Evolutionary conservation across 1,140 invertebrate genomes (phyloP).

Genomic region (Drosophila equinoxialis): DNA sequence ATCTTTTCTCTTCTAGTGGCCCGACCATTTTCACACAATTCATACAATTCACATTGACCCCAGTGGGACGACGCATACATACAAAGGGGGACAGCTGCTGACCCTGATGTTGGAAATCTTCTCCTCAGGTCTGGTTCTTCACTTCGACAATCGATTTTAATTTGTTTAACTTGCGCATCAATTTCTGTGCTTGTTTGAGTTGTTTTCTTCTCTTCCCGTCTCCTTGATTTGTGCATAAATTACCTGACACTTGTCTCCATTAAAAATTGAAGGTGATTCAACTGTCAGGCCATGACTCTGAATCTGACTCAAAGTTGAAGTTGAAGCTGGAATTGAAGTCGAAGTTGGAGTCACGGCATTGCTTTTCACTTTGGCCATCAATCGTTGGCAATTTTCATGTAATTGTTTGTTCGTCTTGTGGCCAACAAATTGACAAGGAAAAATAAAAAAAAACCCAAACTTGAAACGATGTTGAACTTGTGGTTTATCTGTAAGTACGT

Average conservation of each 20-base stretch:
- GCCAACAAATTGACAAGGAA: constrained; percentile 61
- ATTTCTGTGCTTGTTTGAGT: constrained; percentile 73
- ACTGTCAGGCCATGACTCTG: constrained; percentile 66
- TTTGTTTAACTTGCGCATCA: constrained; percentile 82
- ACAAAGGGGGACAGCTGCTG: background rate
- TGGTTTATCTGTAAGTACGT: background rate
- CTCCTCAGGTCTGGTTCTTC: constrained; percentile 54
- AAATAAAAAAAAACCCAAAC: background rate
- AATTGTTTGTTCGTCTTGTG: constrained; percentile 69
- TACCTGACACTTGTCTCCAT: constrained; percentile 82
- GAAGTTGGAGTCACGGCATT: constrained; percentile 59
- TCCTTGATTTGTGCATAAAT: constrained; percentile 72
- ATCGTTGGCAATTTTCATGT: constrained; percentile 78
- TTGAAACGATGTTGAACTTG: constrained; percentile 6
- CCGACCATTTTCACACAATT: constrained; percentile 77
- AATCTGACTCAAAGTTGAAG: constrained; percentile 23
- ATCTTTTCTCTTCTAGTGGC: constrained; percentile 11
- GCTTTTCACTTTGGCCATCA: constrained; percentile 66
- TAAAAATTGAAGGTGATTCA: constrained; percentile 81
- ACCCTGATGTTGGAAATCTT: constrained; percentile 48
- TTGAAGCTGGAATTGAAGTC: constrained; percentile 67
- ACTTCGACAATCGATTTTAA: constrained; percentile 77
- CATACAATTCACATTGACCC: constrained; percentile 79
- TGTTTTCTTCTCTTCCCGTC: background rate
- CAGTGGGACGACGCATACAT: constrained; percentile 48